These are phyloP conservation scores for Polia nebulosa DNA, from an alignment of 2,888 invertebrate species.

Conservation along the genomic window DNA sequence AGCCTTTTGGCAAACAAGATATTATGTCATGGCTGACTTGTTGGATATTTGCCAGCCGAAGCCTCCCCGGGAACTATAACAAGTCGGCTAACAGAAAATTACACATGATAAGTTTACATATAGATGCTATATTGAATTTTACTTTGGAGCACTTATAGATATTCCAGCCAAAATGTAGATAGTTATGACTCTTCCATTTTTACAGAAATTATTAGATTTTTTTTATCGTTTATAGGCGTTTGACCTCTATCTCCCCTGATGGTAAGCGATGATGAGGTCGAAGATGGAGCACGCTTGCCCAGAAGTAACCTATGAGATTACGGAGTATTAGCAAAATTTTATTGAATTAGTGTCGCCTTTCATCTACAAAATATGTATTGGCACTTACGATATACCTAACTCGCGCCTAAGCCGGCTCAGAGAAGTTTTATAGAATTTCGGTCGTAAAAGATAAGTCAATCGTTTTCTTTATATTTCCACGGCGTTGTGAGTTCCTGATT, in stretches of 20 bases:
- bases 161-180: background rate
- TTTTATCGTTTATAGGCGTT: too few species aligned
- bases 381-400: background rate
- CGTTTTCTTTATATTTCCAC: constrained; percentile 9
- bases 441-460: constrained; percentile 19
- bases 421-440: constrained; percentile 7
- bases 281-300: too few species aligned
- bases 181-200: background rate
- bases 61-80: constrained; percentile 58
- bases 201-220: too few species aligned
- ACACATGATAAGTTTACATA: constrained; percentile 37
- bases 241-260: too few species aligned
- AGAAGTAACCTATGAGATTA: constrained; percentile 31
- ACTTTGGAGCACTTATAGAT: constrained; percentile 18
- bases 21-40: constrained; percentile 68
- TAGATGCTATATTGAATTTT: constrained; percentile 32
- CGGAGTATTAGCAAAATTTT: constrained; percentile 16
- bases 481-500: background rate
- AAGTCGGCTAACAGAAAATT: constrained; percentile 53
- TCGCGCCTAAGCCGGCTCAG: constrained; percentile 9
- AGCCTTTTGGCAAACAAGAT: constrained; percentile 68
- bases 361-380: constrained; percentile 8
- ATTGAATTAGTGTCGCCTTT: constrained; percentile 16
- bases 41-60: constrained; percentile 69
- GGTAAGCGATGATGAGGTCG: too few species aligned